Evolutionary conservation across 2,113 vertebrate genomes (phyloP), one percentile per base, ranked within the genome.

Genomic region (Sardina pilchardus): DNA sequence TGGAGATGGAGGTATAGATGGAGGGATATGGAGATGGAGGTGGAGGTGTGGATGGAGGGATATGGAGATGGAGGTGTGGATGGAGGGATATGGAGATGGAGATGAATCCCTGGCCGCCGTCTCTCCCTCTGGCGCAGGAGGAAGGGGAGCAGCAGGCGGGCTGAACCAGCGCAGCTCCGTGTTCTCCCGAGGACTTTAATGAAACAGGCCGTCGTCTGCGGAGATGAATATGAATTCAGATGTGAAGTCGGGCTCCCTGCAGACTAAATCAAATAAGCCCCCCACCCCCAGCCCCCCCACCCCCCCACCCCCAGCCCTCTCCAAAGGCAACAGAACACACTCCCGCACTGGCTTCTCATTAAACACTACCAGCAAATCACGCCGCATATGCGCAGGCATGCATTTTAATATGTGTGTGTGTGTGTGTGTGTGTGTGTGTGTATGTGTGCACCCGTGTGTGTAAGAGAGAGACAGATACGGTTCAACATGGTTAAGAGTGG

Each of bases 191-290:
- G 82, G 45, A 43, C 48, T 90, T 91, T 90, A 88, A 91, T 90
- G 53, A 91, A 84, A 89, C 87, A 86, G 36, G 34, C 87, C 83
- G 50, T 30, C 83, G 67, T 87, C 47, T 89, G 16, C 44, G 12
- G 50, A 84, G 82, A 90, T 30, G 84, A 80, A 87, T 85, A 88
- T 86, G 80, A 86, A 90, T 84, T 86, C 24, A 43, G 39, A 81
- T 34, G 50, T 26, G 56, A 56, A 84, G 81, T 86, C 42, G 30
- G 43, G 30, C 39, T 88, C 85, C 85, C 86, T 36, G 44, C 44
- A 63, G 85, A 90, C 59, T 88, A 86, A 90, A 88, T 90, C 45
- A 86, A 90, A 87, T 90, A 88, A 87, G 44, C 67, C 86, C 44
- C 89, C 87, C 75, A n/a, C 82, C 21, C 42, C 86, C 84, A 30